phyloP scores from a whole-genome alignment of 2,888 invertebrate genomes.

The Anodontia alba region DNA sequence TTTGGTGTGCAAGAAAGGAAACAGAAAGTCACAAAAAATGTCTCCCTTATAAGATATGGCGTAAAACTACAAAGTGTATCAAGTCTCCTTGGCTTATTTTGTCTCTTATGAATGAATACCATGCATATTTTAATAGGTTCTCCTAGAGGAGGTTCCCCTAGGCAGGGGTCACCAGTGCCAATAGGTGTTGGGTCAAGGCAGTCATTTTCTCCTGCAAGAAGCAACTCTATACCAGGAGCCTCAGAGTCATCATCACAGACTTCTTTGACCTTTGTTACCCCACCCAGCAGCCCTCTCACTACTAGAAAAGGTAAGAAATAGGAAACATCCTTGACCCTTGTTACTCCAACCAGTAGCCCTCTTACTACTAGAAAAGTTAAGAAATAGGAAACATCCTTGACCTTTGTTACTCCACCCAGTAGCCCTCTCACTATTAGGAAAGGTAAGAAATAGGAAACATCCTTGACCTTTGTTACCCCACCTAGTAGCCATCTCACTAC shows the following conservation, averaged over 20 bases:
- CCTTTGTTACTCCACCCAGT: constrained; percentile 77
- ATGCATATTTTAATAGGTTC: constrained; percentile 29
- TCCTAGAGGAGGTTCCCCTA: constrained; percentile 65
- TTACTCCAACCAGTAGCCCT: constrained; percentile 64
- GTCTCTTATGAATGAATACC: too few relatives aligned
- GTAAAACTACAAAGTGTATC: too few relatives aligned
- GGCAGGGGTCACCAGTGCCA: constrained; percentile 65
- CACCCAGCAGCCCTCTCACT: constrained; percentile 71
- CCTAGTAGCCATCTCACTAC: constrained; percentile 68
- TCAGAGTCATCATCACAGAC: constrained; percentile 67
- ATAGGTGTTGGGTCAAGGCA: constrained; percentile 54
- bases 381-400: constrained; percentile 58
- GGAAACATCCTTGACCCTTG: not conserved
- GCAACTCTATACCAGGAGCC: constrained; percentile 43
- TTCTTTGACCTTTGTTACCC: constrained; percentile 72
- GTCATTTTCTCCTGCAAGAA: constrained; percentile 56
- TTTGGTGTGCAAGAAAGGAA: too few relatives aligned
- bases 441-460: constrained; percentile 63
- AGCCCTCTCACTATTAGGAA: constrained; percentile 61
- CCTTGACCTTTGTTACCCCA: constrained; percentile 74
- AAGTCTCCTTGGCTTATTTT: too few relatives aligned
- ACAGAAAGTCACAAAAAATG: too few relatives aligned
- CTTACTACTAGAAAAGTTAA: constrained; percentile 60
- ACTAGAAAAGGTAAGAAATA: constrained; percentile 60
- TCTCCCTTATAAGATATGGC: too few relatives aligned